phyloP scores from a whole-genome alignment of 2,888 invertebrate species.

The Blera fallax region DNA sequence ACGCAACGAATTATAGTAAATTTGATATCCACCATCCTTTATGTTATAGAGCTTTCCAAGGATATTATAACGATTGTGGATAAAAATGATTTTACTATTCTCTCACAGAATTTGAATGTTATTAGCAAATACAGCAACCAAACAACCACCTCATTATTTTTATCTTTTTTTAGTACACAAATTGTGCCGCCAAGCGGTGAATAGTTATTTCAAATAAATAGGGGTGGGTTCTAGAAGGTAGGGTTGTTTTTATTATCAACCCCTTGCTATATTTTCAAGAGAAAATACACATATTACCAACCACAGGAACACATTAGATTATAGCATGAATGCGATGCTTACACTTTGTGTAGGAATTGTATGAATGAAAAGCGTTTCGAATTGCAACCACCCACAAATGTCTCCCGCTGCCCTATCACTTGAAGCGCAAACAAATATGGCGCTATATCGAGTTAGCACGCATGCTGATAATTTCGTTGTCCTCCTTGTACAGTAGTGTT shows the following conservation, averaged over 20 bases:
- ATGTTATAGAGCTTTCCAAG: neutral
- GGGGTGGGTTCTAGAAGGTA: neutral
- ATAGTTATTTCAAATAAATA: neutral
- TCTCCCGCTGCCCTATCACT: neutral
- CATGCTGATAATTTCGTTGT: slow-evolving; percentile 16
- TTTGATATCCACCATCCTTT: neutral
- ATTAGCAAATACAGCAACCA: slow-evolving; percentile 14
- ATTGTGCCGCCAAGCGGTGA: neutral
- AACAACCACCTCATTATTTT: neutral
- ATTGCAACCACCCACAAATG: slow-evolving; percentile 12
- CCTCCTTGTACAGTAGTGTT: neutral
- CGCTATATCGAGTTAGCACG: slow-evolving; percentile 28
- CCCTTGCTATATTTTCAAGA: neutral
- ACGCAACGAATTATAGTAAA: neutral
- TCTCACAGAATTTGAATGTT: neutral
- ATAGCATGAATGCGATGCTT: neutral
- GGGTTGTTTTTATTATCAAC: slow-evolving; percentile 12
- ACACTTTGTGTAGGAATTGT: too few relatives aligned
- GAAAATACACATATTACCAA: neutral
- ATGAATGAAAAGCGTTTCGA: neutral
- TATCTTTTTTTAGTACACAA: slow-evolving; percentile 5
- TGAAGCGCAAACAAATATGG: slow-evolving; percentile 35
- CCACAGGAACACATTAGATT: neutral
- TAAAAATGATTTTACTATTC: neutral
- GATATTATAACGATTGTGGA: neutral